phyloP scores from a whole-genome alignment of 1,140 invertebrate species.

The Plectrocnemia conspersa region DNA sequence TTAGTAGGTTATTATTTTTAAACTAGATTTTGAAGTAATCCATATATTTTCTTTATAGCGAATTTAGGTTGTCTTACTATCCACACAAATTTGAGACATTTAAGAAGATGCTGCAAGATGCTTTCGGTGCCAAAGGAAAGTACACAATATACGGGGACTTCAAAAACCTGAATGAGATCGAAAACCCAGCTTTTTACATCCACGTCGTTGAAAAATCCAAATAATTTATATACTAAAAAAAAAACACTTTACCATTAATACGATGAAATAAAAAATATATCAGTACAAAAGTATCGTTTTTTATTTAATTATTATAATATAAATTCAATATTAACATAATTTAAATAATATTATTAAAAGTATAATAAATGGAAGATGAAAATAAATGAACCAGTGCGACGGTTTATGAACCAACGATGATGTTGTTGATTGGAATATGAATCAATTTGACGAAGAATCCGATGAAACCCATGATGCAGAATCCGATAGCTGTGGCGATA shows the following conservation, averaged over 20 bases:
- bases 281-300: too few species aligned
- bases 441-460: slow-evolving; percentile 99
- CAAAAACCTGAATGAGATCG: slow-evolving; percentile 59
- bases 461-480: slow-evolving; percentile 99
- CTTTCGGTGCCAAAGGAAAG: slow-evolving; percentile 61
- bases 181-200: slow-evolving; percentile 76
- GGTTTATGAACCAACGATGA: slow-evolving; percentile 81
- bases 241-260: too few species aligned
- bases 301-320: slow-evolving; percentile 10
- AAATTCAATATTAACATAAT: background rate
- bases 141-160: slow-evolving; percentile 79
- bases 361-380: slow-evolving; percentile 2
- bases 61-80: slow-evolving; percentile 82
- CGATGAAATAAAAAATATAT: too few species aligned
- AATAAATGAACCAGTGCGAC: slow-evolving; percentile 4
- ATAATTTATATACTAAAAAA: too few species aligned
- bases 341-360: slow-evolving; percentile 1
- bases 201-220: slow-evolving; percentile 69
- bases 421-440: slow-evolving; percentile 99
- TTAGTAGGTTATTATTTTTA: too few species aligned
- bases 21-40: too few species aligned
- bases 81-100: slow-evolving; percentile 72
- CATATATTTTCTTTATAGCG: too few species aligned
- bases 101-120: slow-evolving; percentile 62
- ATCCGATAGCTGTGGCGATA: slow-evolving; percentile 98